These are phyloP conservation scores for Phrynocephalus vlangalii DNA, from an alignment of 2,797 vertebrate species.

Conservation along the genomic window DNA sequence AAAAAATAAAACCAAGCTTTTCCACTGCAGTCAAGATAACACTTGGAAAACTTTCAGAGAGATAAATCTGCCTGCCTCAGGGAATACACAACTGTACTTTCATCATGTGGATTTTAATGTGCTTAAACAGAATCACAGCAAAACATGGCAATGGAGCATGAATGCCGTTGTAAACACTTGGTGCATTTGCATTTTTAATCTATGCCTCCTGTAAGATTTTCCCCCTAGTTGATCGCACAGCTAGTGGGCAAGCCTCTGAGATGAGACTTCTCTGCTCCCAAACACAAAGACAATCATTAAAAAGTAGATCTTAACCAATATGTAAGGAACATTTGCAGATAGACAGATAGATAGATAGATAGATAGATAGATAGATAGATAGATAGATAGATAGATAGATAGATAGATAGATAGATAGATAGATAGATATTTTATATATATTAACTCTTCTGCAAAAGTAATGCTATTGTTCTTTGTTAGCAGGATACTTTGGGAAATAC, in stretches of 20 bases:
- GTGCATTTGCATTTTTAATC: slow-evolving; percentile 38
- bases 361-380: no score
- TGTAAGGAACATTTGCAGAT: not conserved
- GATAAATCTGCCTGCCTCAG: slow-evolving; percentile 10
- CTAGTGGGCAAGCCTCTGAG: not conserved
- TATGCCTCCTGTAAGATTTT: slow-evolving; percentile 2
- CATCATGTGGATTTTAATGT: slow-evolving; percentile 27
- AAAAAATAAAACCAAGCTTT: no score
- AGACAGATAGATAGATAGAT: no score
- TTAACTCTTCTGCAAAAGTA: no score
- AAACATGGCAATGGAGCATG: not conserved
- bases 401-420: no score
- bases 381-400: no score
- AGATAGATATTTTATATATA: no score
- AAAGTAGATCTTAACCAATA: slow-evolving; percentile 11
- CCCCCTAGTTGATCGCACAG: not conserved
- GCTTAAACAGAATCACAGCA: slow-evolving; percentile 27
- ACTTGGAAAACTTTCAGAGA: slow-evolving; percentile 14
- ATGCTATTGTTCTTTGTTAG: no score
- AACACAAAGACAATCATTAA: not conserved
- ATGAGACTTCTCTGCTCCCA: not conserved
- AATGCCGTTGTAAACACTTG: slow-evolving; percentile 23
- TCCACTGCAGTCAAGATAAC: not conserved
- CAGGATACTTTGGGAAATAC: no score
- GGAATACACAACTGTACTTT: slow-evolving; percentile 26